Conservation (phyloP, 2,888 invertebrate species). For the Tubulanus polymorphus region DNA sequence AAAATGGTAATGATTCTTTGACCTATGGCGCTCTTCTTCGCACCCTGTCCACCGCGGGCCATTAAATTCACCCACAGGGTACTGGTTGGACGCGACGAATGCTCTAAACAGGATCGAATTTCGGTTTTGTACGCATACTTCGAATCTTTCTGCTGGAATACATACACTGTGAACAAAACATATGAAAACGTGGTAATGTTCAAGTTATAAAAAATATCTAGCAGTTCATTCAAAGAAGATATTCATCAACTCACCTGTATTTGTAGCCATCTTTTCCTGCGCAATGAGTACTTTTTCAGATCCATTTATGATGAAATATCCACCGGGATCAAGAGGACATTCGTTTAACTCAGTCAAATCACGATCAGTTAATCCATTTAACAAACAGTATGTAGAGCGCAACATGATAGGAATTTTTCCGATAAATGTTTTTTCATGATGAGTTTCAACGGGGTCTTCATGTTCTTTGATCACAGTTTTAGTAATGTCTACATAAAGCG, state of each 20-base stretch:
- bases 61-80: slow-evolving; percentile 99
- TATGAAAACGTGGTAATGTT: not conserved
- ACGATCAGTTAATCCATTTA: slow-evolving; percentile 93
- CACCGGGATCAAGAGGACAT: slow-evolving; percentile 98
- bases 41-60: slow-evolving; percentile 95
- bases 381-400: slow-evolving; percentile 91
- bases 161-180: slow-evolving; percentile 69
- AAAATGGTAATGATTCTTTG: slow-evolving; percentile 96
- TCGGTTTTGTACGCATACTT: slow-evolving; percentile 99
- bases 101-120: slow-evolving; percentile 90
- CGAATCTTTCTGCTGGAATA: slow-evolving; percentile 99
- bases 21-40: slow-evolving; percentile 98
- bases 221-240: not conserved
- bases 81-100: slow-evolving; percentile 88
- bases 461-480: slow-evolving; percentile 91
- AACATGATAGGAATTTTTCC: slow-evolving; percentile 99
- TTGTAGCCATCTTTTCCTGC: slow-evolving; percentile 99
- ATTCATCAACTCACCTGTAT: slow-evolving; percentile 62
- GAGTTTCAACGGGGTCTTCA: slow-evolving; percentile 72
- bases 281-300: slow-evolving; percentile 98
- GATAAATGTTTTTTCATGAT: slow-evolving; percentile 68
- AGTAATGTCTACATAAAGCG: slow-evolving; percentile 96
- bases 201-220: not conserved
- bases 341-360: slow-evolving; percentile 99
- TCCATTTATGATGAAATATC: slow-evolving; percentile 99